Conservation (phyloP, 2,888 invertebrate genomes). For the Melikaiella ostensackeni region DNA sequence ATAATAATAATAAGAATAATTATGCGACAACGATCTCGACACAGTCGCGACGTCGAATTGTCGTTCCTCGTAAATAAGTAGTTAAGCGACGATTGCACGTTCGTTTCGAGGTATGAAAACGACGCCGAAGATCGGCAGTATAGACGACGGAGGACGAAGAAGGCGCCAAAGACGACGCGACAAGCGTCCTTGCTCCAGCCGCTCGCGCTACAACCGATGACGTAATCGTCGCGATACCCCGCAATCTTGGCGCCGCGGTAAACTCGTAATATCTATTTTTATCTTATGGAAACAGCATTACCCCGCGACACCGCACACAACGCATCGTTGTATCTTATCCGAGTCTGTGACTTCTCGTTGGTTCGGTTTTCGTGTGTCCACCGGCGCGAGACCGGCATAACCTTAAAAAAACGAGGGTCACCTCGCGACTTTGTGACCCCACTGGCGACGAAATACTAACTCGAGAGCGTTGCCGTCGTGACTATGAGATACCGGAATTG, state of each 20-base stretch:
- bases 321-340: conserved; percentile 40
- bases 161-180: conserved; percentile 68
- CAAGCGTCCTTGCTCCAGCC: conserved; percentile 71
- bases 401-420: not conserved
- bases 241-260: conserved; percentile 80
- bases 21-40: conserved; percentile 50
- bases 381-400: not conserved
- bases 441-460: not conserved
- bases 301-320: conserved; percentile 52
- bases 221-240: conserved; percentile 79
- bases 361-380: not conserved
- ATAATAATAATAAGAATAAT: conserved; percentile 40
- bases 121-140: conserved; percentile 19
- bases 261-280: conserved; percentile 81
- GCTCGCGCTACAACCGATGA: conserved; percentile 77
- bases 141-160: conserved; percentile 50
- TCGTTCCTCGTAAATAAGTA: conserved; percentile 40
- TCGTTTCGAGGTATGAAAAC: conserved; percentile 37
- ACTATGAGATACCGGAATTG: not conserved
- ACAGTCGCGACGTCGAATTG: conserved; percentile 59
- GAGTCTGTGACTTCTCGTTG: conserved; percentile 25
- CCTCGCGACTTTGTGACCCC: conserved; percentile 7
- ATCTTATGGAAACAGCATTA: conserved; percentile 72
- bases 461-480: not conserved
- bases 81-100: conserved; percentile 26